Base-by-base conservation (phyloP, 2,113 vertebrate genomes). In the Apeltes quadracus region DNA sequence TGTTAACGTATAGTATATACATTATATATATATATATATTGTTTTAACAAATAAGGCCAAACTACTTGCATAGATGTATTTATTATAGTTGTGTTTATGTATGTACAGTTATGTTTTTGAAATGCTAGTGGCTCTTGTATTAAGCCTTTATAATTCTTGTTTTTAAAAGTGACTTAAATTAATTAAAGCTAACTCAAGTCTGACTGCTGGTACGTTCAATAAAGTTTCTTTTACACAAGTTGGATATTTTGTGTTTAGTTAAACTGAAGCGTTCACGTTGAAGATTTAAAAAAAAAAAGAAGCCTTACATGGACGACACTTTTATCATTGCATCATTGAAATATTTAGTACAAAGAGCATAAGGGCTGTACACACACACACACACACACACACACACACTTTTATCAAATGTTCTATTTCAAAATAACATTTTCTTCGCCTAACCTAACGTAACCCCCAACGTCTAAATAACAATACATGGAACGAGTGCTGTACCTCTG, bases 41-140 rank as follows among this genome's bases (percentile, higher is more conserved):
- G 54, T 89, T 88, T 90, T 79, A 86, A 87, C 81, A 85, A 75
- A 82, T 78, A 79, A 87, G 77, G 84, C 84, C 83, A 89, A 90
- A 88, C 85, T 90, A 90, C 72, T 50, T 83, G 79, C 75, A 87
- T 89, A 85, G 86, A 84, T 89, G 80, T 93, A 91, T 91, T 92
- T 92, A 92, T 93, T 90, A 91, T 65, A 55, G 74, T 85, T 76
- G 59, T 80, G 67, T 90, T 86, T 22, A 77, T 84, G 67, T 87
- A 78, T 89, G 79, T 88, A 85, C 74, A 89, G 82, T 75, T 70
- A 63, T 72, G 69, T 83, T 85, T 84, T 75, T 84, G 72, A 85
- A 86, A 86, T 88, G 74, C 80, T 85, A 81, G 88, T 85, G 76
- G 75, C 76, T 86, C 71, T 70, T 66, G 71, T 87, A 83, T 82